Conservation (phyloP, 2,113 vertebrate genomes). For the Calidris pugnax region DNA sequence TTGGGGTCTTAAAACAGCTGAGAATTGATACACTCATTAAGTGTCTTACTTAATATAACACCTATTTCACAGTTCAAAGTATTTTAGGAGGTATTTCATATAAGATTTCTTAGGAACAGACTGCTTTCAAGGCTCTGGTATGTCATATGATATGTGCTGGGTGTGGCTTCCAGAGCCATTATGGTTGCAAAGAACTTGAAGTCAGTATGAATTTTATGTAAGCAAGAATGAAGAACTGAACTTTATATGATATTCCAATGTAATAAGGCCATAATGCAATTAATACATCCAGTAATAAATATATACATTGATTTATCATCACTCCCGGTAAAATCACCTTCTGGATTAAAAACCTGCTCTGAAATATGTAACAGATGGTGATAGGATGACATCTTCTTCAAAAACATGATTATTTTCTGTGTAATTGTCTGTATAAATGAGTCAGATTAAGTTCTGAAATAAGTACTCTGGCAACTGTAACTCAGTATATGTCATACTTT, state of each 20-base stretch:
- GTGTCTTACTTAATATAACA: not conserved
- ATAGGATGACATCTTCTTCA: not conserved
- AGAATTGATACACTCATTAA: not conserved
- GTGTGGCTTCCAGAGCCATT: not conserved
- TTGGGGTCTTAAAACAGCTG: not conserved
- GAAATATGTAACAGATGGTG: conserved; percentile 11
- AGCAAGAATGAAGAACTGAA: not conserved
- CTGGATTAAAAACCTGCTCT: conserved; percentile 24
- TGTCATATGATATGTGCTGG: not conserved
- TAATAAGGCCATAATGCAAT: not conserved
- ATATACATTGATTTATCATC: not conserved
- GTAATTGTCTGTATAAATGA: not conserved
- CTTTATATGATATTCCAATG: not conserved
- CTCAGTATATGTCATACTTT: not conserved
- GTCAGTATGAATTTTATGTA: not conserved
- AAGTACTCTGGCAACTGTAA: not conserved
- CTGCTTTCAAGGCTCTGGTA: not conserved
- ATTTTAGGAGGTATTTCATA: not conserved
- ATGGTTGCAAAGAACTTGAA: not conserved
- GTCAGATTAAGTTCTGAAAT: not conserved
- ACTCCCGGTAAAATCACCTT: not conserved
- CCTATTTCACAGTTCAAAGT: not conserved
- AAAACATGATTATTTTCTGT: not conserved
- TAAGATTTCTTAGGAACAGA: not conserved
- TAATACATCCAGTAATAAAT: not conserved